phyloP scores from a whole-genome alignment of 2,797 vertebrate genomes.

The Hemitrygon akajei region DNA sequence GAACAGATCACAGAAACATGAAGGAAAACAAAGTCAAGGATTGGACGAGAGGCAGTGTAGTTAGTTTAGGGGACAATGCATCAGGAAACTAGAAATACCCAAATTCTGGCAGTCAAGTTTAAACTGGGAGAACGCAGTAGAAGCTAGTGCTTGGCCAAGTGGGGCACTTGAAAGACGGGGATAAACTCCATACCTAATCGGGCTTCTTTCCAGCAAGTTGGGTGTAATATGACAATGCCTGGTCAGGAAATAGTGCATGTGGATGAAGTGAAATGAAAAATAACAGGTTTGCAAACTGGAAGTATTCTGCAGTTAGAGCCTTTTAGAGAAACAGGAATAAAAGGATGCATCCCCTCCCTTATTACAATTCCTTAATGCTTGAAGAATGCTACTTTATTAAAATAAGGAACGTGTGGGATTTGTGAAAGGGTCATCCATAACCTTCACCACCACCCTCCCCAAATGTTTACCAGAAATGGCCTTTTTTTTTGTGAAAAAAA shows the following conservation, averaged over 20 bases:
- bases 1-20: neutral
- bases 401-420: neutral
- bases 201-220: neutral
- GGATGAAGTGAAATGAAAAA: neutral
- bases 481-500: conserved; percentile 26
- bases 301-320: conserved; percentile 1
- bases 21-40: neutral
- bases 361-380: conserved; percentile 21
- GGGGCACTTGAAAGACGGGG: neutral
- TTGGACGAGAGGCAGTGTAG: neutral
- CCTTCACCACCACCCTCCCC: neutral
- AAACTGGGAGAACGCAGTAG: neutral
- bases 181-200: neutral
- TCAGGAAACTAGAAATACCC: neutral
- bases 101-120: neutral
- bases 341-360: neutral
- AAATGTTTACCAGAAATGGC: conserved; percentile 2
- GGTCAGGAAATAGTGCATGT: neutral
- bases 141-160: neutral
- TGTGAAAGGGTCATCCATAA: neutral
- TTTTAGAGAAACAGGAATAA: neutral
- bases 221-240: neutral
- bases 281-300: neutral
- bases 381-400: conserved; percentile 26
- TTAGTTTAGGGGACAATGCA: neutral